Evolutionary conservation across 2,888 invertebrate genomes (phyloP), one percentile per base, ranked within the genome.

Genomic region (Mythimna loreyi): DNA sequence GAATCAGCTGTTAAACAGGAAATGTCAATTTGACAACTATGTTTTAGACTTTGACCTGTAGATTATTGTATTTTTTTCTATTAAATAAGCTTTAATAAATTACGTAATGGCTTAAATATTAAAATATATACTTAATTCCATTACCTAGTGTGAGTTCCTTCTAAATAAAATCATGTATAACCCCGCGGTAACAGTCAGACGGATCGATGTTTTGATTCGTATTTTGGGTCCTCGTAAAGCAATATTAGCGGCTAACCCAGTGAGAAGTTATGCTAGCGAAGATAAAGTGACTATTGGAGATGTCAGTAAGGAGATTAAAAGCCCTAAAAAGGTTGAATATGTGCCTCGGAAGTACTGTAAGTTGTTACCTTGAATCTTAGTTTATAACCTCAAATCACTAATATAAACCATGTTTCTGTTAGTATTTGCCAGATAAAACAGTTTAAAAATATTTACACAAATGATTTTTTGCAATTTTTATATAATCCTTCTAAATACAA

Each of bases 311-410:
- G 96, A 96, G 49, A 86, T 96, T 16, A 86, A 87, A 69, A 87
- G 92, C 56, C 97, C 98, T 0, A 97, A 97, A 84, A 96, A 97
- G 88, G 97, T 97, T 3, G 98, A 98, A 95, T 97, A 98, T 90
- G 98, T 99, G n/a, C 99, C 99, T 11, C 94, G 96, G 84, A 97
- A 97, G 85, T 98, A 98, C 90, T 95, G 98, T 98, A 96, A 97
- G 97, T 96, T 63, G 73, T 65, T 52, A 66, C 65, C 61, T 74
- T 72, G 52, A 70, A 80, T 71, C 55, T 69, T 56, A 43, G 67
- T 71, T 81, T 81, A 68, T 86, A 87, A 86, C 86, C 87, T 87
- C 70, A 62, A 85, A 81, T 62, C 0, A 47, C 1, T 4, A 9
- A 3, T 53, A 28, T 23, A 49, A 13, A 28, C n/a, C 56, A 77